phyloP scores from a whole-genome alignment of 2,113 vertebrate genomes.

The Muscicapa adusta region DNA sequence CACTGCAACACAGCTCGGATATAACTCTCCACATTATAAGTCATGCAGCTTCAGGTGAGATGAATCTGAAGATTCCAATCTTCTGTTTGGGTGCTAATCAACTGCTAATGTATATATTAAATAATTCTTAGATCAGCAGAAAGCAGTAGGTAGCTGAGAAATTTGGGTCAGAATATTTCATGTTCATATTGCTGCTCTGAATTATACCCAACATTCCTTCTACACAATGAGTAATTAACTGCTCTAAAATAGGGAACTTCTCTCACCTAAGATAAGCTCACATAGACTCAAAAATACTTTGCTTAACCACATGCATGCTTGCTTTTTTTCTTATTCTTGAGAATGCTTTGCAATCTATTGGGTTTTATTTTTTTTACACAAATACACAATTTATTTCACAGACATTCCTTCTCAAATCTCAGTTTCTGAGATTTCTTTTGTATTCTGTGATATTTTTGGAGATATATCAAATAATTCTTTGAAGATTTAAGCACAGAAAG shows the following conservation, averaged over 20 bases:
- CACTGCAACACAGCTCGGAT: neutral
- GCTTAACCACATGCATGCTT: neutral
- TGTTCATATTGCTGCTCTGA: neutral
- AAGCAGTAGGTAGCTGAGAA: neutral
- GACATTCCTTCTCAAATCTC: neutral
- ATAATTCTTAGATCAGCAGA: neutral
- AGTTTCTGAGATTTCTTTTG: neutral
- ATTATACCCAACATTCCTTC: neutral
- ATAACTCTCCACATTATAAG: neutral
- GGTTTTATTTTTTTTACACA: neutral
- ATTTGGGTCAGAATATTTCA: neutral
- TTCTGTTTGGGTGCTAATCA: neutral
- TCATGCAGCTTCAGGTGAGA: neutral
- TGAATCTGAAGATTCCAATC: neutral
- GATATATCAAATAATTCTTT: conserved; percentile 17
- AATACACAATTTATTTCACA: neutral
- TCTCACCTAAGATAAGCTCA: neutral
- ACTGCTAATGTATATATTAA: neutral
- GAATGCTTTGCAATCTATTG: neutral
- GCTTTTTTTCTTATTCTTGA: neutral
- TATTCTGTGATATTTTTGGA: neutral
- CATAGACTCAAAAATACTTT: neutral
- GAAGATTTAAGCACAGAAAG: neutral
- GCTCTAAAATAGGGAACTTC: neutral
- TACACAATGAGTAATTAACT: neutral